Evolutionary conservation across 1,140 invertebrate genomes (phyloP), one percentile per base, ranked within the genome.

Genomic region (Orius laevigatus): DNA sequence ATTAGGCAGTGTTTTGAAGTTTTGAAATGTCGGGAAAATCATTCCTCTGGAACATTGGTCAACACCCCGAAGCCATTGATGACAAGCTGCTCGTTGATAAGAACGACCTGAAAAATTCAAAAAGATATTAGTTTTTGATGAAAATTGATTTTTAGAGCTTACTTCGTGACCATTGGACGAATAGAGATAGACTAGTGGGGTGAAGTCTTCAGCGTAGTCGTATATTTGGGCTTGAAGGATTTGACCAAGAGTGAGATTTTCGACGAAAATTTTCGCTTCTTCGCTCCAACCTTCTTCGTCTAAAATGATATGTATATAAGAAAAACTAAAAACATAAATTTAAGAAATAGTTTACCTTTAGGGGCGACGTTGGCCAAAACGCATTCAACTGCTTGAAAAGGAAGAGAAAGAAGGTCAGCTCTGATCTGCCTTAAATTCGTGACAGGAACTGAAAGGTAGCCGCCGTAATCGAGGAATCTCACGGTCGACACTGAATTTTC

Each of bases 331-430:
- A 35, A 38, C 8, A 10, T 38, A n/a, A 38, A 38, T 12, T 38
- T 12, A 34, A 6, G 38, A 40, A 8, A 15, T 11, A 42, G 65
- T 68, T 70, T 65, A 81, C 84, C 78, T 41, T 77, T 69, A 39
- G 91, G 87, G 64, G 76, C 75, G 49, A 98, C 73, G 67, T 92
- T 83, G 8, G 88, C 87, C 58, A 98, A 68, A 61, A 80, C 79
- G 60, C 91, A 89, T 71, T 97, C 93, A 33, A 85, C 81, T 39
- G 92, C 88, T 76, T 97, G 93, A 70, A 97, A 96, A 14, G 93
- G 93, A 58, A 97, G 67, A 19, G 76, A 72, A 70, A 94, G 80
- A 62, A 92, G 95, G 66, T 97, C 90, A 50, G 77, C 80, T 53
- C 88, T 75, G 50, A 98, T 92, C 68, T 92, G 84, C 58, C 84